Evolutionary conservation across 1,140 invertebrate species (phyloP).

Genomic region (Hyphantria cunea): DNA sequence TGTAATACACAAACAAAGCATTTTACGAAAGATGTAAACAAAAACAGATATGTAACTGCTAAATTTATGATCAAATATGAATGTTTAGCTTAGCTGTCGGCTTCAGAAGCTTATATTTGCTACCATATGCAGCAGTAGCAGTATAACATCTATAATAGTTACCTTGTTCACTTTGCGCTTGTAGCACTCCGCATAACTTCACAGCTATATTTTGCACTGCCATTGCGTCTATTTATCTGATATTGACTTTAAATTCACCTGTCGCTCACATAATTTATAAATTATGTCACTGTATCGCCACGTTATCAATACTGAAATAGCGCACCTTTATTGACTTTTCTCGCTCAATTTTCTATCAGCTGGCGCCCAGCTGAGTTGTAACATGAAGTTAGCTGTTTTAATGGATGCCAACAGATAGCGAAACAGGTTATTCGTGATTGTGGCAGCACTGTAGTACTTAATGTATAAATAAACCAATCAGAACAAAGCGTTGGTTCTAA

Average conservation of each 20-base stretch:
- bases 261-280: conserved; percentile 43
- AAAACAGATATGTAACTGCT: too few relatives aligned
- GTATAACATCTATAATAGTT: too few relatives aligned
- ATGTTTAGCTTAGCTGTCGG: too few relatives aligned
- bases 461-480: conserved; percentile 47
- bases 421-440: conserved; percentile 36
- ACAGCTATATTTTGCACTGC: conserved; percentile 74
- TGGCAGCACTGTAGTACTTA: conserved; percentile 36
- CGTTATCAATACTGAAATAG: conserved; percentile 50
- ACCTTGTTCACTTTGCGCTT: conserved; percentile 65
- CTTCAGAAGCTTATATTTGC: too few relatives aligned
- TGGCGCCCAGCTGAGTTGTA: conserved; percentile 72
- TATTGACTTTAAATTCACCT: conserved; percentile 37
- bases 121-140: too few relatives aligned
- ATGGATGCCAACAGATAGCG: conserved; percentile 47
- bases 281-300: too few relatives aligned
- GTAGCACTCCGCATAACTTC: conserved; percentile 75
- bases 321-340: conserved; percentile 66
- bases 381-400: conserved; percentile 58
- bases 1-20: too few relatives aligned
- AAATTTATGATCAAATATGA: too few relatives aligned
- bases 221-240: conserved; percentile 45
- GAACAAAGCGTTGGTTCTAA: conserved; percentile 37
- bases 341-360: conserved; percentile 73
- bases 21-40: too few relatives aligned